These are phyloP conservation scores for Mnemiopsis leidyi DNA, from an alignment of 37 sponge, comb jelly and placozoan genomes.

Conservation along the genomic window DNA sequence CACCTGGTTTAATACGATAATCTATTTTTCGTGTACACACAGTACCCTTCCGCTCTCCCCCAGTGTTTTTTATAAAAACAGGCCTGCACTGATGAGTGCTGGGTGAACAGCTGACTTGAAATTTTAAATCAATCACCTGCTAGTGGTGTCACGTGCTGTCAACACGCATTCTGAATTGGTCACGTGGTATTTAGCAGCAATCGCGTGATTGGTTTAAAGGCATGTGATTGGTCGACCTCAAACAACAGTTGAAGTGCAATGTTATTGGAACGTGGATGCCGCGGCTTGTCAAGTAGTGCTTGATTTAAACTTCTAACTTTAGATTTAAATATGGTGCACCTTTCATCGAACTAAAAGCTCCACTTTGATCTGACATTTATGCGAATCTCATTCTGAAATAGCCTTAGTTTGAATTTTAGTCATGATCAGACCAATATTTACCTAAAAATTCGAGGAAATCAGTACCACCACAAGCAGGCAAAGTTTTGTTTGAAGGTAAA, in stretches of 20 bases:
- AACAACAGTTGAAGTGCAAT: background rate
- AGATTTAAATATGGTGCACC: background rate
- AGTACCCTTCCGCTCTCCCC: background rate
- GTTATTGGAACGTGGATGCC: background rate
- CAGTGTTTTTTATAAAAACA: background rate
- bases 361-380: too few species aligned
- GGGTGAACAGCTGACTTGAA: background rate
- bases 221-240: background rate
- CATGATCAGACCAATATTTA: too few species aligned
- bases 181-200: background rate
- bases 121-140: background rate
- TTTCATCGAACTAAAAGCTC: background rate
- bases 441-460: background rate
- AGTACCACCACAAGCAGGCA: background rate
- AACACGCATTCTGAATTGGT: background rate
- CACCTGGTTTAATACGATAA: slow-evolving; percentile 27
- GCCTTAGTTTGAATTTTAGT: too few species aligned
- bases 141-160: background rate
- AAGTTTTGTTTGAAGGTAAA: background rate
- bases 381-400: too few species aligned
- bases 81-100: background rate
- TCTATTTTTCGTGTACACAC: background rate
- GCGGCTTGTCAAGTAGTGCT: background rate
- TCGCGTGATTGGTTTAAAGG: too few species aligned
- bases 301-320: background rate